Conservation (phyloP, 2,888 invertebrate genomes). For the Diarsia brunnea region DNA sequence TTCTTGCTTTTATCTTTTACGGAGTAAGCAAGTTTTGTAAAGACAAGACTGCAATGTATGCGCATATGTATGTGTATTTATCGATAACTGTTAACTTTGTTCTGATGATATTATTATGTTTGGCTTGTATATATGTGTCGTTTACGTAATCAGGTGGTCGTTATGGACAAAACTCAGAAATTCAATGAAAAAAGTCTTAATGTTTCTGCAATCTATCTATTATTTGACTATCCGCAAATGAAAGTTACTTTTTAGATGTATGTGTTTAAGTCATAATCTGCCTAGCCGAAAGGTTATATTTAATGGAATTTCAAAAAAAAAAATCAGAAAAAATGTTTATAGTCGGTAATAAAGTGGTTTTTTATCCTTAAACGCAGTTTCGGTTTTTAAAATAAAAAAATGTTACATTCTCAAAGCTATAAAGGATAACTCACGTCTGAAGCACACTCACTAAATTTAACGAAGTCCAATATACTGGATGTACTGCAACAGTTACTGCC, state of each 20-base stretch:
- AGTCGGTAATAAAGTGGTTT: background rate
- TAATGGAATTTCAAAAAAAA: background rate
- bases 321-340: background rate
- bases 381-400: background rate
- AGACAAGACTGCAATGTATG: slow-evolving; percentile 34
- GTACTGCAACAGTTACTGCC: slow-evolving; percentile 4
- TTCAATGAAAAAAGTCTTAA: background rate
- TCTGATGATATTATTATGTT: background rate
- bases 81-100: slow-evolving; percentile 21
- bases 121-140: background rate
- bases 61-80: slow-evolving; percentile 31
- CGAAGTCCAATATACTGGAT: slow-evolving; percentile 6
- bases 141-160: background rate
- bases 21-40: slow-evolving; percentile 17
- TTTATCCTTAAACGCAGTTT: background rate
- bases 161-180: too few species aligned
- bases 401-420: background rate
- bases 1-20: slow-evolving; percentile 37
- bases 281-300: too few species aligned
- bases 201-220: background rate
- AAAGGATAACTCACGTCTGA: slow-evolving; percentile 28
- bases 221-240: background rate
- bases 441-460: slow-evolving; percentile 42
- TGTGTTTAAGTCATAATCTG: too few species aligned
- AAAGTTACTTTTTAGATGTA: background rate